phyloP scores from a whole-genome alignment of 2,888 invertebrate species.

The Caenorhabditis sp. region DNA sequence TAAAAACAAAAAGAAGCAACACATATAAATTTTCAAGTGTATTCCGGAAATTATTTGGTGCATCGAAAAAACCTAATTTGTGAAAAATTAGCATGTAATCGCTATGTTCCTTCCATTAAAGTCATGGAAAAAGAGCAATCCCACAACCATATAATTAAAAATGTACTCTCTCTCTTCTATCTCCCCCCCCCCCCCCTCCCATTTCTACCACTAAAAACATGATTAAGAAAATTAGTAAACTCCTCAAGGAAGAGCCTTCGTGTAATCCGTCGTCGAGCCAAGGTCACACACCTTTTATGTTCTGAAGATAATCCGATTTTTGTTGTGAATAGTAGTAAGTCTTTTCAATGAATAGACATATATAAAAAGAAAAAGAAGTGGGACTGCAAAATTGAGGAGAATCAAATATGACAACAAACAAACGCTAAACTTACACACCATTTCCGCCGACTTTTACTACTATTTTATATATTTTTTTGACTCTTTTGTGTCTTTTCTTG shows the following conservation, averaged over 20 bases:
- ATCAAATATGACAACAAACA: constrained; percentile 1
- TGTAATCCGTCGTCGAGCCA: neutral
- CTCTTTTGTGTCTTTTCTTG: neutral
- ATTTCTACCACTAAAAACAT: neutral
- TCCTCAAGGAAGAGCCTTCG: neutral
- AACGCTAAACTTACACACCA: neutral
- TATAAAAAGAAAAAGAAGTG: neutral
- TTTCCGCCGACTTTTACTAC: neutral
- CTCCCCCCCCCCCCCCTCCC: no score
- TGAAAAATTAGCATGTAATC: neutral
- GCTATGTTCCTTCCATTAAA: neutral
- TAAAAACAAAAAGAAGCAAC: no score
- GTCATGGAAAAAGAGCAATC: neutral
- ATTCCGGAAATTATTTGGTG: no score
- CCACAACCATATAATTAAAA: neutral
- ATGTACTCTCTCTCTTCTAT: neutral
- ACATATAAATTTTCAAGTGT: no score
- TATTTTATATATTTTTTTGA: neutral
- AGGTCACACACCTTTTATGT: neutral
- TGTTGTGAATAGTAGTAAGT: neutral
- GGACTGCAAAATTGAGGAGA: neutral
- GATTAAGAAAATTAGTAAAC: neutral
- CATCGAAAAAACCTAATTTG: neutral
- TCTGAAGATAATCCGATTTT: neutral
- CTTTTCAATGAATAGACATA: no score